A percentile compares a stretch with the other conserved stretches of the same genome.
phyloP scores from a whole-genome alignment of 2,797 vertebrate species.

The Myotis findleyi region DNA sequence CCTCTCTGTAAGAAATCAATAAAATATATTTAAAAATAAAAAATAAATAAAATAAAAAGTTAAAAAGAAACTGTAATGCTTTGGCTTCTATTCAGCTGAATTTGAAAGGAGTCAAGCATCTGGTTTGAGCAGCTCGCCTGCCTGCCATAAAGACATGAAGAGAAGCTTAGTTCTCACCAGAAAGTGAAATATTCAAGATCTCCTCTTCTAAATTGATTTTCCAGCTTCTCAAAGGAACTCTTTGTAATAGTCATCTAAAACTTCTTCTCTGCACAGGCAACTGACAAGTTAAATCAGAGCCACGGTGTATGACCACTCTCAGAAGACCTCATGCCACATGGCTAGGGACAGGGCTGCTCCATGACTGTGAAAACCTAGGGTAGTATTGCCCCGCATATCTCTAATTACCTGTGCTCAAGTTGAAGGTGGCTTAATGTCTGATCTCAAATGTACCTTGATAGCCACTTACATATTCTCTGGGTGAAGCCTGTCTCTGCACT shows the following conservation, averaged over 20 bases:
- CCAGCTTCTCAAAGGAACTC: neutral
- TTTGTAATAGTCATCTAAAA: neutral
- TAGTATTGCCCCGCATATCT: neutral
- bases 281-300: neutral
- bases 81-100: slow-evolving; percentile 4
- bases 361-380: neutral
- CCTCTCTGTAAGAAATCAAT: no score
- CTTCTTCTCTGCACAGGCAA: neutral
- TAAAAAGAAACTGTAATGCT: neutral
- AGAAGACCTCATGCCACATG: neutral
- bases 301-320: neutral
- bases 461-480: slow-evolving; percentile 42
- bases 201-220: slow-evolving; percentile 53
- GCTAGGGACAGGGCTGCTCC: neutral
- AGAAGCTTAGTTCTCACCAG: neutral
- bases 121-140: neutral
- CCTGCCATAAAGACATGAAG: neutral
- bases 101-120: neutral
- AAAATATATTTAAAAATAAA: no score
- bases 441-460: slow-evolving; percentile 64
- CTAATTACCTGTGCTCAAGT: slow-evolving; percentile 31
- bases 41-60: slow-evolving; percentile 5
- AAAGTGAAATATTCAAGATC: slow-evolving; percentile 44
- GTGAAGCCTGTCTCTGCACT: slow-evolving; percentile 41
- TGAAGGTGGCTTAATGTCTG: slow-evolving; percentile 29